Conservation (phyloP, 2,113 vertebrate species). For the Accipiter cooperii region DNA sequence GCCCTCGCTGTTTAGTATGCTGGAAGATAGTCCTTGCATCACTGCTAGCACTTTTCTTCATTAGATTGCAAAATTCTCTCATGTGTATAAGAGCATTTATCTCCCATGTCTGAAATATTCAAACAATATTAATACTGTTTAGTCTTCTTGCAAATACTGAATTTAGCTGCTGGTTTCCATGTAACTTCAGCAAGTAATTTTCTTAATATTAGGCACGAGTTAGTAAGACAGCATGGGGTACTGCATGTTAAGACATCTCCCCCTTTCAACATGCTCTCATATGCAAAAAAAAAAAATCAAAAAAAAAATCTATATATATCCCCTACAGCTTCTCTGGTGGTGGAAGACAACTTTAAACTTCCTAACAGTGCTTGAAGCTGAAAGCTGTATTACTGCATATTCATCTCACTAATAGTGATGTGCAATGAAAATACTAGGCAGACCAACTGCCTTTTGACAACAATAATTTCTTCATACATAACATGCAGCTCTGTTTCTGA, state of each 20-base stretch:
- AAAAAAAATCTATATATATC: neutral
- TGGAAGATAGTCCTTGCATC: neutral
- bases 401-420: neutral
- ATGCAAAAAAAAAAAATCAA: neutral
- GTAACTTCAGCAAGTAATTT: neutral
- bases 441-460: neutral
- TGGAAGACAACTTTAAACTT: neutral
- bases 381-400: neutral
- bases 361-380: neutral
- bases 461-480: neutral
- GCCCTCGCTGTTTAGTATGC: rapidly evolving
- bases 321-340: neutral
- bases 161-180: neutral
- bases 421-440: neutral
- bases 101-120: neutral
- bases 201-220: neutral
- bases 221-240: neutral
- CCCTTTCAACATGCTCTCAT: neutral
- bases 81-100: neutral
- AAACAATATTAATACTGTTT: neutral
- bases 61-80: neutral
- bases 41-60: neutral
- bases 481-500: neutral
- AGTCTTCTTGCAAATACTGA: neutral
- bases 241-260: neutral